Evolutionary conservation across 2,113 vertebrate genomes (phyloP).

Genomic region (Thamnophis sirtalis): DNA sequence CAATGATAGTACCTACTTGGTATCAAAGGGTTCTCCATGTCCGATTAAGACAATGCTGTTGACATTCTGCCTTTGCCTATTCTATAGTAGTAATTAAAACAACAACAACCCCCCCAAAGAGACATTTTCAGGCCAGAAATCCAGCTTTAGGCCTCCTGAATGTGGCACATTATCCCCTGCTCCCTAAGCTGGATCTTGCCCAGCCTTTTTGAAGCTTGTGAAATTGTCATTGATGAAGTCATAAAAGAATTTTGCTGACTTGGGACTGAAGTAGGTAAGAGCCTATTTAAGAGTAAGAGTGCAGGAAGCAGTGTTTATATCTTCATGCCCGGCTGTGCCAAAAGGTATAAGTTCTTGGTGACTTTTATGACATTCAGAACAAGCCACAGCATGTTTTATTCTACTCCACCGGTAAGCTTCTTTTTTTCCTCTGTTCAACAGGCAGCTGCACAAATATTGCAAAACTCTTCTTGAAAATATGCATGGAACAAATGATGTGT

Average conservation of each 20-base stretch:
- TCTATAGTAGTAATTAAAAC: not conserved
- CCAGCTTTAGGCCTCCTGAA: not conserved
- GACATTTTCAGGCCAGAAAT: constrained; percentile 3
- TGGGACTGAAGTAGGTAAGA: constrained; percentile 8
- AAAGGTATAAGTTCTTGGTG: not conserved
- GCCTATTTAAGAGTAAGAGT: not conserved
- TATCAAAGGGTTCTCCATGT: constrained; percentile 16
- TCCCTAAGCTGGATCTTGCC: not conserved
- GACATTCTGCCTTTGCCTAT: not conserved
- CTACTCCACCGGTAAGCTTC: not conserved
- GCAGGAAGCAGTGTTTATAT: not conserved
- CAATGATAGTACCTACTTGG: constrained; percentile 9
- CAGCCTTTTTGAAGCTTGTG: constrained; percentile 6
- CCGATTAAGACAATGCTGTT: not conserved
- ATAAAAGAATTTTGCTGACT: not conserved
- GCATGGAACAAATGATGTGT: not conserved
- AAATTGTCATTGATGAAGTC: constrained; percentile 25
- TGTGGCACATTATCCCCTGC: not conserved
- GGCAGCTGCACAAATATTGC: not conserved
- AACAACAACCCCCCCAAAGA: not conserved
- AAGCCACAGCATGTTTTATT: not conserved
- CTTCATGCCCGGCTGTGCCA: not conserved
- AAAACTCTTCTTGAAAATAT: not conserved
- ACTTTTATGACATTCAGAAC: not conserved
- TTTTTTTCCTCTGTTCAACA: not conserved